Base-by-base conservation (phyloP, 2,113 vertebrate species). In the Phasianus colchicus region DNA sequence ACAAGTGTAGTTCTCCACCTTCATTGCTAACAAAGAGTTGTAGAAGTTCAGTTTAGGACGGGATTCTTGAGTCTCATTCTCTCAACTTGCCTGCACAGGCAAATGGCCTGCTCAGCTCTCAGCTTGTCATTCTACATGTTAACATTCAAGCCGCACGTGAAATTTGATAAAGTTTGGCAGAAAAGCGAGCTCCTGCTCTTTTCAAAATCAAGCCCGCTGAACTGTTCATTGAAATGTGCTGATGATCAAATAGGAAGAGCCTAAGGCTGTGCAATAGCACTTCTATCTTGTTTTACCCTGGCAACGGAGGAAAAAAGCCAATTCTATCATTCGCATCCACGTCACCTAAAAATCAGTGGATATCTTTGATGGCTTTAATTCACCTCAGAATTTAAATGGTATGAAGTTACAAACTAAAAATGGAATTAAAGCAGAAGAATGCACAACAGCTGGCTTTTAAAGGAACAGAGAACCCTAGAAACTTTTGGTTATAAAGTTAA, bases 171-270 rank as follows among this genome's bases (percentile, higher is more conserved):
- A 74, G 32, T 74, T 78, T 71, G 86, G 73, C 80, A 94, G 50
- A 64, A 93, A 64, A 90, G 69, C 77, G 85, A 88, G 69, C 66
- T 94, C 50, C 36, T 76, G 75, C 65, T 91, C 69, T 91, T 94
- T 88, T 86, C 70, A 72, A 92, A 84, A 69, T 86, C 80, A 90
- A 48, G 24, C 13, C 50, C 42, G 12, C 9, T 65, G 48, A 86
- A 83, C 52, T 69, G 73, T 45, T 85, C 61, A 63, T 88, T 83
- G 85, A 86, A 88, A 69, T 11, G 20, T 34, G 13, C 43, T 84
- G 45, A 63, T 88, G 90, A 75, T 69, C 57, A 81, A 84, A 55
- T 13, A 69, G 6, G 6, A 79, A 76, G 82, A 70, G 60, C 63
- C n/a, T 52, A 43, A 45, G 54, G 86, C 22, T 89, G 88, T 76